Conservation (phyloP, 2,888 invertebrate species). For the Andrena fulva region DNA sequence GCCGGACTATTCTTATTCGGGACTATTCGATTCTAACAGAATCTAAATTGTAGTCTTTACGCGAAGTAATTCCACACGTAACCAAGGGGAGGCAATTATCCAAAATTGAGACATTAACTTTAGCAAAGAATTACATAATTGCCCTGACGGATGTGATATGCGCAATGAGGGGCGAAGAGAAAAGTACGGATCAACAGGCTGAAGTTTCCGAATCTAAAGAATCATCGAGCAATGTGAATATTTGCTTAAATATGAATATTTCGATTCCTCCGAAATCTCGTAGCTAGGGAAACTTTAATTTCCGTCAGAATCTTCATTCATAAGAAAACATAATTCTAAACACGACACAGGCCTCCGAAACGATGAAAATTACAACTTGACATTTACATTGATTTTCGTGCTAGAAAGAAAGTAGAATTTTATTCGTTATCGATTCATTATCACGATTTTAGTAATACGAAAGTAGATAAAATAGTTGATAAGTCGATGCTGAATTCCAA, state of each 20-base stretch:
- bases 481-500: slow-evolving; percentile 14
- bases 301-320: slow-evolving; percentile 57
- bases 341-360: slow-evolving; percentile 56
- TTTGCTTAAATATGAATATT: slow-evolving; percentile 73
- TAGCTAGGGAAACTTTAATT: slow-evolving; percentile 69
- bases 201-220: slow-evolving; percentile 47
- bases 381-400: slow-evolving; percentile 35
- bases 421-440: slow-evolving; percentile 4
- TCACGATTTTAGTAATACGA: not conserved
- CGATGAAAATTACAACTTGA: slow-evolving; percentile 14
- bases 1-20: not conserved
- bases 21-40: not conserved
- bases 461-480: slow-evolving; percentile 5
- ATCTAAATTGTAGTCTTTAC: slow-evolving; percentile 86
- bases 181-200: slow-evolving; percentile 42
- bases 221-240: slow-evolving; percentile 61
- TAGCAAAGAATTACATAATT: slow-evolving; percentile 94
- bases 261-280: slow-evolving; percentile 77
- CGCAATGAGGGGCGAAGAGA: slow-evolving; percentile 90
- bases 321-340: slow-evolving; percentile 59
- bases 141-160: slow-evolving; percentile 92
- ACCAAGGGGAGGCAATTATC: slow-evolving; percentile 91
- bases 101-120: slow-evolving; percentile 92
- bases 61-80: slow-evolving; percentile 92
- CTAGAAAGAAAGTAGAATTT: slow-evolving; percentile 9